Conservation (phyloP, 2,888 invertebrate species). For the Villa cingulata region DNA sequence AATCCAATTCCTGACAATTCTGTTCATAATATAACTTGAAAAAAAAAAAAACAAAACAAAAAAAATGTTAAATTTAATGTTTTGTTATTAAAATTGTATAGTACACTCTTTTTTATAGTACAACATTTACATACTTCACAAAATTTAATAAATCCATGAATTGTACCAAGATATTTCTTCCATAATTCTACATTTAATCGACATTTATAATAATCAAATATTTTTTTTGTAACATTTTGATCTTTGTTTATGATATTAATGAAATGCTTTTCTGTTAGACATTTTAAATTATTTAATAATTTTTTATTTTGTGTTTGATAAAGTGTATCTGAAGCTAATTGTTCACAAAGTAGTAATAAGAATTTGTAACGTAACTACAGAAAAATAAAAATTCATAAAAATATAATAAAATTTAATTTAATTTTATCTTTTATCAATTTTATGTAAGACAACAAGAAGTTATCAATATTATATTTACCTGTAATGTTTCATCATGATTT, state of each 20-base stretch:
- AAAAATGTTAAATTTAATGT: too few species aligned
- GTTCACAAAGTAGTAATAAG: constrained; percentile 4
- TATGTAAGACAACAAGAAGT: too few species aligned
- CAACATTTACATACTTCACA: not conserved
- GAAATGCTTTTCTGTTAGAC: not conserved
- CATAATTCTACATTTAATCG: not conserved
- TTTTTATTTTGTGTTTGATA: not conserved
- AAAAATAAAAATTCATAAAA: not conserved
- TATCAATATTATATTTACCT: not conserved
- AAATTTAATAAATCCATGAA: constrained; percentile 2
- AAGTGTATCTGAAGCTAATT: not conserved
- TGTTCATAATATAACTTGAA: not conserved
- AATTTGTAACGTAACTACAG: not conserved
- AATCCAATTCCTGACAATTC: not conserved
- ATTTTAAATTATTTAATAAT: not conserved
- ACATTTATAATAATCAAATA: constrained; percentile 2
- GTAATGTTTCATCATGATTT: not conserved
- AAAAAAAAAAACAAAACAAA: not conserved
- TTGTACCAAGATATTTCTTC: constrained; percentile 5
- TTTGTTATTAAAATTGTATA: too few species aligned
- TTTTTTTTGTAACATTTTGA: not conserved
- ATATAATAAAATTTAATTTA: too few species aligned
- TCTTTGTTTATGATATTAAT: not conserved
- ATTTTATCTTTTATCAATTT: too few species aligned
- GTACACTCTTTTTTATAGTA: not conserved